A percentile compares a stretch with the other conserved stretches of the same genome.
Conservation (phyloP, 2,888 invertebrate genomes). For the Drosophila anomalata region DNA sequence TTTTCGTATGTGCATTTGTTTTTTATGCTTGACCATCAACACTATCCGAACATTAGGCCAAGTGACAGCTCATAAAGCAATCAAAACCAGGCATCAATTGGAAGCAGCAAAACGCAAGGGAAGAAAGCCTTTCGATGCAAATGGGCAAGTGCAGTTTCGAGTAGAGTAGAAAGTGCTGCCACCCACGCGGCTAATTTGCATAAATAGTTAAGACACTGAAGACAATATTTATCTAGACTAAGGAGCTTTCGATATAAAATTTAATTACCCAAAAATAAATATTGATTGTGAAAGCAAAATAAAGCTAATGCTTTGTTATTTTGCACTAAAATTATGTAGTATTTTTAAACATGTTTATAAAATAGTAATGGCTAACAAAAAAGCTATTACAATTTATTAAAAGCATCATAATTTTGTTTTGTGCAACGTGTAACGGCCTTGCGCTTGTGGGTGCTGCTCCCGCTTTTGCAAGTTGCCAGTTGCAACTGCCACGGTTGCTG, state of each 20-base stretch:
- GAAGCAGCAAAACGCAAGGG: not conserved
- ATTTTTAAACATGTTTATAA: not conserved
- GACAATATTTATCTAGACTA: not conserved
- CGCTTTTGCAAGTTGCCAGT: constrained; percentile 8
- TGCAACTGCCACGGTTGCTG: constrained; percentile 32
- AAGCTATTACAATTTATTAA: not conserved
- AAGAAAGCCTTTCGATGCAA: constrained; percentile 49
- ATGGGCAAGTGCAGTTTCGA: constrained; percentile 54
- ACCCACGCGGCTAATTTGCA: constrained; percentile 68
- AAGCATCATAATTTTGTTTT: not conserved
- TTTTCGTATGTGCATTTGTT: constrained; percentile 35
- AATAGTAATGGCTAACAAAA: not conserved
- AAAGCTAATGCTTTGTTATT: not conserved
- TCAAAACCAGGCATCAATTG: constrained; percentile 46
- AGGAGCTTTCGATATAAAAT: not conserved
- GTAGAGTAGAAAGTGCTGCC: constrained; percentile 73
- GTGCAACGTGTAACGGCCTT: constrained; percentile 5
- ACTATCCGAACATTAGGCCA: constrained; percentile 48
- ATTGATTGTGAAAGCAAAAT: not conserved
- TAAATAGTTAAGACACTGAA: constrained; percentile 43
- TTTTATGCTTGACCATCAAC: constrained; percentile 60
- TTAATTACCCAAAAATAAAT: not conserved
- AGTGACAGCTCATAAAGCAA: constrained; percentile 52
- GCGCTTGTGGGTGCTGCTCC: constrained; percentile 10
- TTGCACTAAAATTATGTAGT: not conserved